phyloP scores from a whole-genome alignment of 2,888 invertebrate species.

The Cistogaster globosa region DNA sequence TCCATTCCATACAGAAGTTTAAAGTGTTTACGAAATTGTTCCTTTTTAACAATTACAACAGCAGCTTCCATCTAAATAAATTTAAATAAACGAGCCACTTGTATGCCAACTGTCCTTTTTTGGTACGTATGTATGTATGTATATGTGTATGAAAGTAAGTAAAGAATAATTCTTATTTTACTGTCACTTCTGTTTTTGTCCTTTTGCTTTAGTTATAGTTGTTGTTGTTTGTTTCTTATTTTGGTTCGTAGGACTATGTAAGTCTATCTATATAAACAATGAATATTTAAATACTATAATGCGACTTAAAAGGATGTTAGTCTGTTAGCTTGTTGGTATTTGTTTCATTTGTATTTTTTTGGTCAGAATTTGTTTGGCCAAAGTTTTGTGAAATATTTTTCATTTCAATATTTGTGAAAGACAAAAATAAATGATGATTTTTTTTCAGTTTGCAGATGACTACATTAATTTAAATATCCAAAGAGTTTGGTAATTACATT shows the following conservation, averaged over 20 bases:
- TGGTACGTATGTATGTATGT: constrained; percentile 1
- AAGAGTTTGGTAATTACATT: too few relatives aligned
- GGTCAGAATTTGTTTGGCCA: too few relatives aligned
- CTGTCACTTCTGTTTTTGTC: constrained; percentile 57
- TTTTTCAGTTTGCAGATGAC: too few relatives aligned
- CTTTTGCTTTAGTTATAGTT: constrained; percentile 24
- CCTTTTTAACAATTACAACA: constrained; percentile 37
- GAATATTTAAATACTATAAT: constrained; percentile 58
- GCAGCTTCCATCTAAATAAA: constrained; percentile 48
- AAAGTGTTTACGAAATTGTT: constrained; percentile 3
- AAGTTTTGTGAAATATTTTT: too few relatives aligned
- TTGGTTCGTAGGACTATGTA: constrained; percentile 30
- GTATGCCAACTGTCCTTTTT: constrained; percentile 59
- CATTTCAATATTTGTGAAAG: too few relatives aligned
- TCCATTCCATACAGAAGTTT: constrained; percentile 14
- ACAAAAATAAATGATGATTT: too few relatives aligned
- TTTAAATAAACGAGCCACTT: constrained; percentile 69
- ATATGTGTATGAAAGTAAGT: constrained; percentile 2
- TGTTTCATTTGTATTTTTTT: not conserved
- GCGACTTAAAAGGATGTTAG: constrained; percentile 38
- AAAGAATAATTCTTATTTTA: constrained; percentile 53
- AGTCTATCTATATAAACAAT: constrained; percentile 38
- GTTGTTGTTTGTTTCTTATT: constrained; percentile 28
- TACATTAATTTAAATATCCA: too few relatives aligned
- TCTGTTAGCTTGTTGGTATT: constrained; percentile 7